Conservation (phyloP, 2,797 vertebrate species). For the Saxicola maurus region DNA sequence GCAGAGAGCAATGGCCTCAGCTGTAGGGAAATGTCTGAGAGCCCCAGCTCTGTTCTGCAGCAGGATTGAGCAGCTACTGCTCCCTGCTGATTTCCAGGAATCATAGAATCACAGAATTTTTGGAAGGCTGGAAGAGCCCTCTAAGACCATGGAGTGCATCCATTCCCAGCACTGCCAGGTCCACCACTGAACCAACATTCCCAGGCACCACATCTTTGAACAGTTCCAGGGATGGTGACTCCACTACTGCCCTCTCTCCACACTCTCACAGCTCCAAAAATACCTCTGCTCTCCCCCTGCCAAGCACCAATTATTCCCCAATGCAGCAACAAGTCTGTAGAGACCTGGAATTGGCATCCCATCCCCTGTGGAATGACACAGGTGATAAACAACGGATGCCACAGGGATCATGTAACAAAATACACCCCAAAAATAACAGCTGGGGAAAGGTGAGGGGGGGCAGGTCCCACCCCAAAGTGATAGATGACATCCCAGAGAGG, state of each 20-base stretch:
- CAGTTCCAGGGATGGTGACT: background rate
- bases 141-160: background rate
- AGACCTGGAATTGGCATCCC: background rate
- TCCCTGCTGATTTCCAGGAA: background rate
- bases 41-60: background rate
- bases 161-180: background rate
- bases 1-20: background rate
- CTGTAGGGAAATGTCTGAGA: background rate
- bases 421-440: background rate
- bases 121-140: background rate
- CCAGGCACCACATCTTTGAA: background rate
- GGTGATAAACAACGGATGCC: rapidly evolving
- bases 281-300: background rate
- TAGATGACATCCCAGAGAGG: background rate
- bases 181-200: background rate
- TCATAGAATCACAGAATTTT: background rate
- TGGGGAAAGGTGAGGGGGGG: background rate
- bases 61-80: background rate
- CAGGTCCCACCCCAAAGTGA: rapidly evolving
- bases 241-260: no score
- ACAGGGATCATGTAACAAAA: background rate
- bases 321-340: background rate
- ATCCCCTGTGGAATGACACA: background rate
- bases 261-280: background rate
- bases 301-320: background rate